Evolutionary conservation across 2,888 invertebrate species (phyloP).

Genomic region (Eustalomyia histrio): DNA sequence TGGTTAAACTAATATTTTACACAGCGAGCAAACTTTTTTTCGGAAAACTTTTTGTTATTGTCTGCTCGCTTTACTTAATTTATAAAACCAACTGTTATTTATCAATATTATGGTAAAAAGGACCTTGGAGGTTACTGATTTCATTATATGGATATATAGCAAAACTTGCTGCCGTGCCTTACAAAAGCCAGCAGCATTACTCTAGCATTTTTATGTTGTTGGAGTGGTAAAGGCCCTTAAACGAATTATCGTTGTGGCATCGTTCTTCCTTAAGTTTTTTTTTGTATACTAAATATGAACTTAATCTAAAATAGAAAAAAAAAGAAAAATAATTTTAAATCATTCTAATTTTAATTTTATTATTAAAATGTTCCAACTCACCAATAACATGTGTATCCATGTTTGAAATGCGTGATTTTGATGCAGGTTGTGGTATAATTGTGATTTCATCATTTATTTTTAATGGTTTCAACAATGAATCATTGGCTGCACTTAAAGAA

Average conservation of each 20-base stretch:
- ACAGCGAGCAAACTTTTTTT: conserved; percentile 33
- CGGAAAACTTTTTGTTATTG: neutral
- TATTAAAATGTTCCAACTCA: conserved; percentile 68
- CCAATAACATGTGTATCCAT: conserved; percentile 80
- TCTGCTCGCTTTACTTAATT: conserved; percentile 14
- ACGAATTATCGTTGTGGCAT: conserved; percentile 46
- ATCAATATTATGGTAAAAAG: conserved; percentile 21
- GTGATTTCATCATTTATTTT: conserved; percentile 95
- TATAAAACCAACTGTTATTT: conserved; percentile 35
- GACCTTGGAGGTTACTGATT: conserved; percentile 40
- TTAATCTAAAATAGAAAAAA: conserved; percentile 53
- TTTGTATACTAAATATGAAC: conserved; percentile 31
- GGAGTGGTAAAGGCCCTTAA: conserved; percentile 2
- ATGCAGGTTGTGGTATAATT: conserved; percentile 91
- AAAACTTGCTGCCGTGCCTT: conserved; percentile 22
- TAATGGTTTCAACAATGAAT: conserved; percentile 87
- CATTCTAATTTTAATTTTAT: no score
- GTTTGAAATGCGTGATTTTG: conserved; percentile 78
- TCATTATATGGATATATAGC: conserved; percentile 28
- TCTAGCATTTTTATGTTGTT: conserved; percentile 5
- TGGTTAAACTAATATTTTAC: conserved; percentile 45
- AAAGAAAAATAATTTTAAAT: no score
- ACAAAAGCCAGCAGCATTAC: conserved; percentile 19
- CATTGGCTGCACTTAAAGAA: conserved; percentile 78
- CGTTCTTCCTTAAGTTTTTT: conserved; percentile 30